Evolutionary conservation across 1,140 invertebrate genomes (phyloP).

Genomic region (Hermetia illucens): DNA sequence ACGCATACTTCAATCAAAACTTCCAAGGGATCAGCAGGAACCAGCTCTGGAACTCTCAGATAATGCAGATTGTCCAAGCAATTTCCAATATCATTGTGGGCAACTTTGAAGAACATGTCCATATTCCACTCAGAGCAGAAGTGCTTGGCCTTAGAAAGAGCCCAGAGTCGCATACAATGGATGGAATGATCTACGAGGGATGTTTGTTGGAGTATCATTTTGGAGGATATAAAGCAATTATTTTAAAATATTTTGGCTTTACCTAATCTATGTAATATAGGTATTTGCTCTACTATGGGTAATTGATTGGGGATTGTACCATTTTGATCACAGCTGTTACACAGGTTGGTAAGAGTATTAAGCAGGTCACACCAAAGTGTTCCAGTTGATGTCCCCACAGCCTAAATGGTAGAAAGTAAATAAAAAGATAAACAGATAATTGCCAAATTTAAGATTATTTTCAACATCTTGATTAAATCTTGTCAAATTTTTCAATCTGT

Average conservation of each 20-base stretch:
- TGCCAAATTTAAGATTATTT: neutral
- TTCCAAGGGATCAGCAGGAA: conserved; percentile 30
- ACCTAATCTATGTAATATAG: conserved; percentile 58
- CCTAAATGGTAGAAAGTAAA: too few relatives aligned
- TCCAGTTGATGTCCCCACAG: conserved; percentile 19
- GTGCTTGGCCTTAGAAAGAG: conserved; percentile 46
- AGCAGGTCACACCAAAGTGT: conserved; percentile 39
- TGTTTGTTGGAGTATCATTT: conserved; percentile 5
- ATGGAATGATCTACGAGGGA: conserved; percentile 50
- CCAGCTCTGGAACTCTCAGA: conserved; percentile 40
- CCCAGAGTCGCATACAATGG: conserved; percentile 59
- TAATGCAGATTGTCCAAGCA: conserved; percentile 47
- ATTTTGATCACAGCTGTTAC: conserved; percentile 47
- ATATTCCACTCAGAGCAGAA: conserved; percentile 60
- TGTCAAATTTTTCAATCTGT: too few relatives aligned
- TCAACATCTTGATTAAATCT: too few relatives aligned
- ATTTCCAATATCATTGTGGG: conserved; percentile 47
- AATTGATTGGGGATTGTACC: conserved; percentile 39
- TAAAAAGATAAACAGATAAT: neutral
- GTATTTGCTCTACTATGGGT: conserved; percentile 64
- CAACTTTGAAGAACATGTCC: conserved; percentile 43
- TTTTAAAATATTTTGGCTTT: conserved; percentile 3
- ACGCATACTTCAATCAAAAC: conserved; percentile 46
- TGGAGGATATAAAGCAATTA: neutral
- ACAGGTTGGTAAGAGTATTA: conserved; percentile 43